A percentile compares a stretch with the other conserved stretches of the same genome.
phyloP scores from a whole-genome alignment of 2,888 invertebrate genomes.

The Hemithea aestivaria region DNA sequence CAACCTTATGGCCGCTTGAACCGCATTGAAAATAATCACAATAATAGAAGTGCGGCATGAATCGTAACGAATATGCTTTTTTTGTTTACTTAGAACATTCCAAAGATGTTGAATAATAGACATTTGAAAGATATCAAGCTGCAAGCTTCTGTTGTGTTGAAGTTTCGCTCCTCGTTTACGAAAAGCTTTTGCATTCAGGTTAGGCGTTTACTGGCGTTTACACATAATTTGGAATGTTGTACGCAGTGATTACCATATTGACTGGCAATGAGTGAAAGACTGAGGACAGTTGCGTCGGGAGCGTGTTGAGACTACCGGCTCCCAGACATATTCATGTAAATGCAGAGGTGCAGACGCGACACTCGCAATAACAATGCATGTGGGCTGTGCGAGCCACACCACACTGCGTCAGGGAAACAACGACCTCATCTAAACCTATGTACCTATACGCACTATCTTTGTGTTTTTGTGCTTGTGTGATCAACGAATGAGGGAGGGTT shows the following conservation, averaged over 20 bases:
- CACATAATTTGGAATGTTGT: slow-evolving; percentile 41
- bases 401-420: slow-evolving; percentile 33
- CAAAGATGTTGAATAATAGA: slow-evolving; percentile 4
- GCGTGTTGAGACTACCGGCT: slow-evolving; percentile 43
- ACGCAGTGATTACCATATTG: slow-evolving; percentile 53
- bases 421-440: slow-evolving; percentile 33
- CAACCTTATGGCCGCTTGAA: slow-evolving; percentile 28
- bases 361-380: slow-evolving; percentile 38
- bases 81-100: slow-evolving; percentile 12
- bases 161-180: slow-evolving; percentile 15
- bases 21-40: slow-evolving; percentile 19
- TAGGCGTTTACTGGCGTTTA: slow-evolving; percentile 21
- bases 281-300: slow-evolving; percentile 45
- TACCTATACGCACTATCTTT: slow-evolving; percentile 20
- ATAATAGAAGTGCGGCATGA: slow-evolving; percentile 15
- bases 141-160: slow-evolving; percentile 12
- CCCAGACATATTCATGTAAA: slow-evolving; percentile 51
- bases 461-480: slow-evolving; percentile 7
- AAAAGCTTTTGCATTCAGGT: slow-evolving; percentile 23
- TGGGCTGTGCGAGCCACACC: slow-evolving; percentile 25
- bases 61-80: slow-evolving; percentile 12
- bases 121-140: slow-evolving; percentile 5
- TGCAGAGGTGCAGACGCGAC: slow-evolving; percentile 44
- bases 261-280: slow-evolving; percentile 61
- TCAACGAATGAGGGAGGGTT: too few relatives aligned